Conservation (phyloP, 2,888 invertebrate species). For the Erebia palarica region DNA sequence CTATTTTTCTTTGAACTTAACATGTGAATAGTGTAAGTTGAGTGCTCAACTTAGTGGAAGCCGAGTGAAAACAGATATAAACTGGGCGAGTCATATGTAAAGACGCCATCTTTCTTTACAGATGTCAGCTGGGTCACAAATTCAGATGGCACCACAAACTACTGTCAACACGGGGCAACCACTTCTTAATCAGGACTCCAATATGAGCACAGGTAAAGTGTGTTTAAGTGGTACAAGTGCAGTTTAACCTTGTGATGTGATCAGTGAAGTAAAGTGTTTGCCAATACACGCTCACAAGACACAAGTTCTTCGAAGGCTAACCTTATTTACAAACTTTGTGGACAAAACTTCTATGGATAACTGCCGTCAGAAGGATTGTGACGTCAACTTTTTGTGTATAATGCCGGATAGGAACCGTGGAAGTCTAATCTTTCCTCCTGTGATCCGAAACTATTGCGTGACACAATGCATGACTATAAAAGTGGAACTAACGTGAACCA, state of each 20-base stretch:
- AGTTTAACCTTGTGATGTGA: conserved; percentile 63
- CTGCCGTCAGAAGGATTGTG: conserved; percentile 69
- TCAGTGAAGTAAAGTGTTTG: conserved; percentile 70
- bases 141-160: conserved; percentile 98
- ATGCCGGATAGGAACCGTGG: conserved; percentile 78
- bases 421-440: conserved; percentile 72
- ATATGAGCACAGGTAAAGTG: conserved; percentile 96
- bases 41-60: conserved; percentile 49
- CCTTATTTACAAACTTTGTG: conserved; percentile 59
- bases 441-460: conserved; percentile 67
- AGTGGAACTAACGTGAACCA: conserved; percentile 75
- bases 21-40: conserved; percentile 57
- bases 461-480: conserved; percentile 78
- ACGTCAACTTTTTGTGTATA: conserved; percentile 73
- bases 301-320: conserved; percentile 59
- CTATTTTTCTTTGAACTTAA: conserved; percentile 54
- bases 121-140: conserved; percentile 98
- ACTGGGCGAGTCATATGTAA: conserved; percentile 80
- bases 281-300: conserved; percentile 46
- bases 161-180: conserved; percentile 91
- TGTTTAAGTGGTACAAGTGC: conserved; percentile 73
- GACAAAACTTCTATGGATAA: conserved; percentile 63
- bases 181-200: conserved; percentile 97
- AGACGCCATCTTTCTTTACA: conserved; percentile 85
- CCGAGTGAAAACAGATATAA: conserved; percentile 51